These are phyloP conservation scores for Caerostris extrusa DNA, from an alignment of 1,140 invertebrate genomes.

Conservation along the genomic window DNA sequence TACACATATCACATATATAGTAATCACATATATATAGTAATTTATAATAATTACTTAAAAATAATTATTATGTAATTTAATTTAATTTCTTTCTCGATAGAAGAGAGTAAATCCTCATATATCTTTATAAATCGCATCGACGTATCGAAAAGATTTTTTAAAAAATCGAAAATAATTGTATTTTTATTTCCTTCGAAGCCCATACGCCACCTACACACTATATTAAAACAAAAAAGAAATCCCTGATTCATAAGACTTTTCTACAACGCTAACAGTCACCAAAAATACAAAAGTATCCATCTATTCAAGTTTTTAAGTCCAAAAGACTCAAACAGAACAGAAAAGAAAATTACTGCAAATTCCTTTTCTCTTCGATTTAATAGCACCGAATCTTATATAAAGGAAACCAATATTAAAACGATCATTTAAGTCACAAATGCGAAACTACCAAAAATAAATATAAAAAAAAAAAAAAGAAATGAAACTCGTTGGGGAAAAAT, in stretches of 20 bases:
- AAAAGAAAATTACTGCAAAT: background rate
- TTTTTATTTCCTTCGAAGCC: too few species aligned
- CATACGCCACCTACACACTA: too few species aligned
- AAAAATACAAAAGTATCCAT: background rate
- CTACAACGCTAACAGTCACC: background rate
- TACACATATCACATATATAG: too few species aligned
- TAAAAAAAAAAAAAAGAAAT: background rate
- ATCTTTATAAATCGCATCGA: too few species aligned
- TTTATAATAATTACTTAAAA: too few species aligned
- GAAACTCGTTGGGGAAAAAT: background rate
- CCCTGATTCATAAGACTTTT: background rate
- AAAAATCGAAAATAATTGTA: too few species aligned
- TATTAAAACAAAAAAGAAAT: too few species aligned
- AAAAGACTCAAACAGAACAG: background rate
- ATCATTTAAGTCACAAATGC: background rate
- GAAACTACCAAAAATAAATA: background rate
- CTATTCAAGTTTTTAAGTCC: background rate
- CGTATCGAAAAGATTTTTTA: too few species aligned
- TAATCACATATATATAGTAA: too few species aligned
- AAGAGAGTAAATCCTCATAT: too few species aligned
- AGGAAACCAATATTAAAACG: constrained; percentile 31
- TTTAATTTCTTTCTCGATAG: too few species aligned
- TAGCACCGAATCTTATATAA: background rate
- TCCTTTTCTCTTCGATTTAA: background rate
- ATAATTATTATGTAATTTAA: too few species aligned